phyloP scores from a whole-genome alignment of 2,113 vertebrate species.

The Butorides virescens region DNA sequence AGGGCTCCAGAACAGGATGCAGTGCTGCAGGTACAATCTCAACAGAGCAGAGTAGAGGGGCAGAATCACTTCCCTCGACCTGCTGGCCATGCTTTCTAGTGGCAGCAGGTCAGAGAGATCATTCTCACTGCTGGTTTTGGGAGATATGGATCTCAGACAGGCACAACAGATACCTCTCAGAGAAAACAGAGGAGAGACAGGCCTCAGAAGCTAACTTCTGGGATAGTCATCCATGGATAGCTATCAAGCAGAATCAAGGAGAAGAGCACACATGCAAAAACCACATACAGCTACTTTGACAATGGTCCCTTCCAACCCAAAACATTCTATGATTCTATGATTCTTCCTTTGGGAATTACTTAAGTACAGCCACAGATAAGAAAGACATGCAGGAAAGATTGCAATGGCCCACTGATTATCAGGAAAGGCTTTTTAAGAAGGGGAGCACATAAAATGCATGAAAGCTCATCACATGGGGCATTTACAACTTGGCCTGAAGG shows the following conservation, averaged over 20 bases:
- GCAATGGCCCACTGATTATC: neutral
- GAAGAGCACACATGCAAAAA: neutral
- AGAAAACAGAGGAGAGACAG: neutral
- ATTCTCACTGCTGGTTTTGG: neutral
- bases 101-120: neutral
- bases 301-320: no score
- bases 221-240: fast-evolving
- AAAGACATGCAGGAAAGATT: neutral
- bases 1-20: no score
- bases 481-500: neutral
- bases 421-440: neutral
- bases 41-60: no score
- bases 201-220: neutral
- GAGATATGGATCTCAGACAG: neutral
- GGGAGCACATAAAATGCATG: neutral
- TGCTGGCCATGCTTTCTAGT: neutral
- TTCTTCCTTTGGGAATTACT: neutral
- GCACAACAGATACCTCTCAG: neutral
- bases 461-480: neutral
- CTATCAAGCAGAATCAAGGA: neutral
- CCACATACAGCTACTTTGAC: neutral
- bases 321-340: no score
- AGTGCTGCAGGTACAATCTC: no score
- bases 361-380: neutral
- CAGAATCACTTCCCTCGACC: no score